These are phyloP conservation scores for Hemiscyllium ocellatum DNA, from an alignment of 2,113 vertebrate genomes.

Conservation along the genomic window DNA sequence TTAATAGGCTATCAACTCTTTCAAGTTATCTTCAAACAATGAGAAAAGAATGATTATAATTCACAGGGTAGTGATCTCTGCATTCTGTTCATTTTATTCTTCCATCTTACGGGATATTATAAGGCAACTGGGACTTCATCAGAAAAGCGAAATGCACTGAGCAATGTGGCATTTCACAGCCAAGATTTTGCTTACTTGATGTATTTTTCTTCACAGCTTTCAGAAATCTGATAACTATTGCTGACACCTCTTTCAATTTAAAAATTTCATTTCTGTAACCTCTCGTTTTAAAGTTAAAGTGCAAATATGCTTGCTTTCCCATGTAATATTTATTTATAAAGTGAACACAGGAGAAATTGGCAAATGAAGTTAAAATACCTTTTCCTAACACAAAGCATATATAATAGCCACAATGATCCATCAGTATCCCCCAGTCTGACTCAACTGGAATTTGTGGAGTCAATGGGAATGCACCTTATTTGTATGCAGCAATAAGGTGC, in stretches of 20 bases:
- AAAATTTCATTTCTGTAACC: not conserved
- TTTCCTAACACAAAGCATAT: not conserved
- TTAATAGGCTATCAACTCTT: constrained; percentile 42
- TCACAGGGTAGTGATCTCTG: constrained; percentile 46
- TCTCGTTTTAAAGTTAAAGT: not conserved
- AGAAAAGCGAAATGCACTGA: not conserved
- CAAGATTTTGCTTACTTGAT: not conserved
- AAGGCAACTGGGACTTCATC: not conserved
- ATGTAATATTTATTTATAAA: not conserved
- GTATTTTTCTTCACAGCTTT: constrained; percentile 9
- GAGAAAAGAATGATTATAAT: constrained; percentile 45
- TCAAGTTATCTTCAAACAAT: constrained; percentile 50
- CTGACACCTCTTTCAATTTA: not conserved
- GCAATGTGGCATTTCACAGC: not conserved
- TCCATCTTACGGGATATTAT: not conserved
- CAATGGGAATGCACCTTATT: not conserved
- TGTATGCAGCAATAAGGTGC: not conserved
- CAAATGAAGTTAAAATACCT: not conserved
- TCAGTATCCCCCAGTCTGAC: not conserved
- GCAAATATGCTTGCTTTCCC: not conserved
- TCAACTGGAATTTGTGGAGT: not conserved
- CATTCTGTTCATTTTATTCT: constrained; percentile 45
- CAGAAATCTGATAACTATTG: constrained; percentile 3
- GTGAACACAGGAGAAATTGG: no score
- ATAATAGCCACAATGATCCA: not conserved